Percentiles rank a stretch among this genome's conserved stretches.
Conservation (phyloP, 2,888 invertebrate species). For the Macrosoma leucophasiata region DNA sequence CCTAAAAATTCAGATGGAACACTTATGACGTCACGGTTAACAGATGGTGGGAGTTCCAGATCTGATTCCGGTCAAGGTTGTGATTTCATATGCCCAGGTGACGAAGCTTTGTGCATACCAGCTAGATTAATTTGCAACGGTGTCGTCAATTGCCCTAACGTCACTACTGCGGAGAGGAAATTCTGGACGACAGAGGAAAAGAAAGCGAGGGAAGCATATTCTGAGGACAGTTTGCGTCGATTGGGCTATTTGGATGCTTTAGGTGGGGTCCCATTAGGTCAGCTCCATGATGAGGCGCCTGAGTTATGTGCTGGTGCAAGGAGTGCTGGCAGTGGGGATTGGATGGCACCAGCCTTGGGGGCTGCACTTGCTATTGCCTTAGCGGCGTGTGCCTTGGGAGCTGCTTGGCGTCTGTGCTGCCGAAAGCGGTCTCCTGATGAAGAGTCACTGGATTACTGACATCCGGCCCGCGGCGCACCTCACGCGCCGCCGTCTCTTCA, state of each 20-base stretch:
- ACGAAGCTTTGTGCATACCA: constrained; percentile 88
- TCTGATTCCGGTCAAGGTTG: constrained; percentile 75
- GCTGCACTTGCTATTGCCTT: constrained; percentile 75
- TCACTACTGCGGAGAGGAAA: constrained; percentile 71
- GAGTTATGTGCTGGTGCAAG: constrained; percentile 80
- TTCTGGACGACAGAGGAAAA: constrained; percentile 69
- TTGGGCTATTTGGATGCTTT: constrained; percentile 73
- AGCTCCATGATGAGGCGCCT: constrained; percentile 84
- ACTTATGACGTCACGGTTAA: constrained; percentile 84
- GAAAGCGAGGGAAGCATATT: constrained; percentile 70
- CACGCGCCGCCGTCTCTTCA: constrained; percentile 65
- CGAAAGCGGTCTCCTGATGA: constrained; percentile 76
- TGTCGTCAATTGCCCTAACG: constrained; percentile 89
- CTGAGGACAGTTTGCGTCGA: constrained; percentile 77
- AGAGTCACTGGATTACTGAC: constrained; percentile 78
- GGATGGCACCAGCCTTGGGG: constrained; percentile 79
- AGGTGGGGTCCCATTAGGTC: constrained; percentile 57
- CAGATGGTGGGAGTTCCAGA: constrained; percentile 70
- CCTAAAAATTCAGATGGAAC: constrained; percentile 89
- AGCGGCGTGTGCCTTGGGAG: constrained; percentile 73
- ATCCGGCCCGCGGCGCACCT: constrained; percentile 70
- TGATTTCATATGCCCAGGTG: constrained; percentile 92
- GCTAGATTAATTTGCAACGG: constrained; percentile 90
- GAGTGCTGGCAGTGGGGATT: constrained; percentile 68
- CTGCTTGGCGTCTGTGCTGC: constrained; percentile 78